Conservation (phyloP, 2,797 vertebrate species). For the Rousettus madagascariensis region DNA sequence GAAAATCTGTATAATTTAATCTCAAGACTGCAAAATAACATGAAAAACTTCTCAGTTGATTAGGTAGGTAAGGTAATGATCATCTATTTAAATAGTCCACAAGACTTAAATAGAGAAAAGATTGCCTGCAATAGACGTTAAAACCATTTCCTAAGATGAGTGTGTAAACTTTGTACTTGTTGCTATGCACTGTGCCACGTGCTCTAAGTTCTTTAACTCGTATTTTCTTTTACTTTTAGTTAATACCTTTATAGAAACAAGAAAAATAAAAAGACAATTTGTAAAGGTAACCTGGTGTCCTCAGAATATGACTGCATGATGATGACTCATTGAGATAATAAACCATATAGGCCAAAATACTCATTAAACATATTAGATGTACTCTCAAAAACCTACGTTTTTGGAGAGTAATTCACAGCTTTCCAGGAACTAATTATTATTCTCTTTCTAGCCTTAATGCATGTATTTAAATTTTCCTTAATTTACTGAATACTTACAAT, state of each 20-base stretch:
- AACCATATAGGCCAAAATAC: neutral
- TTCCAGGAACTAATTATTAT: constrained; percentile 52
- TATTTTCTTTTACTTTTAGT: neutral
- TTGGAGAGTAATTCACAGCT: constrained; percentile 26
- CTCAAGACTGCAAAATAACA: neutral
- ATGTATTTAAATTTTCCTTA: constrained; percentile 54
- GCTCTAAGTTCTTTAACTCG: neutral
- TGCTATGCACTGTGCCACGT: neutral
- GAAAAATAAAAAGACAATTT: neutral
- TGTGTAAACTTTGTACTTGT: neutral
- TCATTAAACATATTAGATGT: neutral
- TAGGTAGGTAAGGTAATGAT: neutral
- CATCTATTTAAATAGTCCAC: neutral
- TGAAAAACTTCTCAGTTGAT: neutral
- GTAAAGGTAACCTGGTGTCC: neutral
- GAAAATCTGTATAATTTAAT: neutral
- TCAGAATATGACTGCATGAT: neutral
- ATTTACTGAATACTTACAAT: constrained; percentile 53
- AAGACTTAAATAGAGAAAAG: neutral
- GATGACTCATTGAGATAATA: neutral
- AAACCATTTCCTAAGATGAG: neutral
- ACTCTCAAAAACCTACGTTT: constrained; percentile 39
- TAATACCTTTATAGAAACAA: neutral
- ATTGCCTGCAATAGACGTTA: neutral
- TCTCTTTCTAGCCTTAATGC: constrained; percentile 29